Base-by-base conservation (phyloP, 2,113 vertebrate genomes). In the Piprites chloris region DNA sequence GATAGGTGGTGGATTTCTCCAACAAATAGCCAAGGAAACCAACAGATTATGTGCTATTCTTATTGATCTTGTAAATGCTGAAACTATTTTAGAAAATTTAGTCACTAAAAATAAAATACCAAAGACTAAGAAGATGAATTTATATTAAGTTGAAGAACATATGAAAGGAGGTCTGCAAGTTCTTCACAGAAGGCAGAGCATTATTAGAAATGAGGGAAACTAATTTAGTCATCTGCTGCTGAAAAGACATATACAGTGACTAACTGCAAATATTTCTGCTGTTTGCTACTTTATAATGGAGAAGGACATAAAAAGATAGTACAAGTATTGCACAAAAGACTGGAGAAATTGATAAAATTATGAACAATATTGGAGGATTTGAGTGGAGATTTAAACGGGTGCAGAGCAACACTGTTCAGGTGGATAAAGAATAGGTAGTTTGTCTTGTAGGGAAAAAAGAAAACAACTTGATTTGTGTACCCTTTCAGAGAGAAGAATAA, bases 31-130 rank as follows among this genome's bases (percentile, higher is more conserved):
- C 3, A 3, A 62, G 61, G 76, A 80, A 41, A 2, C 1, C 55
- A 50, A 49, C 28, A 83, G 50, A 66, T 6, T 86, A 3, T 33
- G 17, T 33, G 88, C 11, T 88, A 42, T 46, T 90, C 89, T 77
- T 92, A 66, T 58, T 55, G 50, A 35, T 58, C 67, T 79, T 73
- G n/a, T 44, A 90, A 87, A 27, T 76, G 49, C 53, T 5, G 2
- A 86, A 90, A n/a, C 11, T 23, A 35, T 93, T 94, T 88, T 67
- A 58, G 62, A 88, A 90, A 42, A 80, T 66, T 35, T 49, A 8
- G 27, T 73, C 66, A 73, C 85, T 85, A 91, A 93, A 93, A 95
- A 91, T 82, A 89, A 94, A 93, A 93, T 56, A 14, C 24, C 47
- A 56, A 58, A 80, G 44, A 82, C 41, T 83, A 61, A 72, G 80